Evolutionary conservation across 2,888 invertebrate genomes (phyloP), one percentile per base, ranked within the genome.

Genomic region (Cataglyphis livida): DNA sequence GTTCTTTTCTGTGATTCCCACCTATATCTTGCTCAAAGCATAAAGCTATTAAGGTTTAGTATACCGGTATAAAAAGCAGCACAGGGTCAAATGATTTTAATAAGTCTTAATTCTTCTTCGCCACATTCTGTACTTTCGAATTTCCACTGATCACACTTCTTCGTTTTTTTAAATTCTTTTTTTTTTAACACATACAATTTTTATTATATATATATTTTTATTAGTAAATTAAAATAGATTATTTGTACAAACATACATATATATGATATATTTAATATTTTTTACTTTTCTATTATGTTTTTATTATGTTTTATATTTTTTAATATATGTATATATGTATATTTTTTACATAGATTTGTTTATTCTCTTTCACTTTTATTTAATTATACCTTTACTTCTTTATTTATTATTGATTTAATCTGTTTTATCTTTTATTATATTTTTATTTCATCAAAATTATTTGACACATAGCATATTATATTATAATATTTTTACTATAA

Each of bases 51-150:
- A 89, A 51, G 89, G 65, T 86, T 82, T 78, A 85, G 75, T 86
- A 83, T 65, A 86, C 62, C 62, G 82, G 86, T 89, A 85, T 88
- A 89, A 88, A 86, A 89, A 87, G 88, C 86, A 51, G 51, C 2
- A 25, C 35, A 89, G 90, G 93, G 93, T 93, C 92, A 94, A 93
- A 92, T 84, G 92, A 92, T 93, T 93, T 91, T 91, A 93, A 93
- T 92, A 90, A 90, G 88, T 87, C 92, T 92, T 90, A 91, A 91
- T 90, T 91, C 89, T 90, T 91, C 86, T 86, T 81, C 66, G 61
- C 82, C 85, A 88, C 86, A 88, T 88, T 89, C 85, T 88, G 82
- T 84, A 82, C 87, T 89, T 91, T 86, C 81, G 85, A 91, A 89
- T 87, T 73, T 84, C 66, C 41, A 57, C 74, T 73, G n/a, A 65